Conservation (phyloP, 2,113 vertebrate species). For the Rattus norvegicus region GRCr8 NC_086030.1:50972501-50973000, state of each 20-base stretch:
- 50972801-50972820: too few species aligned
- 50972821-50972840: too few species aligned
- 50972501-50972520: background rate
- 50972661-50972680: background rate
- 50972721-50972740: background rate
- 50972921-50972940: background rate
- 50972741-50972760: background rate
- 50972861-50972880: background rate
- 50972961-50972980: background rate
- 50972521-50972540: background rate
- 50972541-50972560: too few species aligned
- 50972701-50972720: background rate
- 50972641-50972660: background rate
- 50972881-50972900: background rate
- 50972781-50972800: too few species aligned
- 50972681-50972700: background rate
- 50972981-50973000: background rate
- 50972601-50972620: background rate
- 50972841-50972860: too few species aligned
- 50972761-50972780: background rate
- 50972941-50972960: background rate
- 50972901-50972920: background rate
- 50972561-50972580: background rate
- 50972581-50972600: background rate
- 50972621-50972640: background rate